Conservation (phyloP, 2,797 vertebrate species). For the Onychomys leucogaster region DNA sequence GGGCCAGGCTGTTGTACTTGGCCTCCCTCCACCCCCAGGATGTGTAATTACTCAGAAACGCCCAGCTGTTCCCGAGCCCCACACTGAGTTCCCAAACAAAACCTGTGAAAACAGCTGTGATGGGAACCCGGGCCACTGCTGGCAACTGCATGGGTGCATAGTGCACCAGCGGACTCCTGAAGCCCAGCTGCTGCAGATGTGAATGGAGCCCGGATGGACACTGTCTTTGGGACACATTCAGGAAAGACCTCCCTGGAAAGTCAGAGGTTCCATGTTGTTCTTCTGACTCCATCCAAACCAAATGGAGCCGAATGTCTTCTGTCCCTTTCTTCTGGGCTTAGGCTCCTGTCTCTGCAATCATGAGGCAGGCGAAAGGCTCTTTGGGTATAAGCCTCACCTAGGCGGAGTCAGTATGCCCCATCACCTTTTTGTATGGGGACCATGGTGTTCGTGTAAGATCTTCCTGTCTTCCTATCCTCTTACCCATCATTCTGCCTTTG, state of each 20-base stretch:
- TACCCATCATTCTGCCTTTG: not conserved
- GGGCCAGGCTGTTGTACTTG: slow-evolving; percentile 75
- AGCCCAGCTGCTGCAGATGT: slow-evolving; percentile 54
- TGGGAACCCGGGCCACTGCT: slow-evolving; percentile 70
- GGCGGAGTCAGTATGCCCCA: not conserved
- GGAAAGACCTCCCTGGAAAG: slow-evolving; percentile 62
- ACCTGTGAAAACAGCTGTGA: slow-evolving; percentile 79
- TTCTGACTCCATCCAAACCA: slow-evolving; percentile 66
- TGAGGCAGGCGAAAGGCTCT: not conserved
- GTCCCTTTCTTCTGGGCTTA: not conserved
- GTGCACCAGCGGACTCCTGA: slow-evolving; percentile 31
- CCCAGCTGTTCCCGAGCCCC: slow-evolving; percentile 77
- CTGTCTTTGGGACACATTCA: slow-evolving; percentile 58
- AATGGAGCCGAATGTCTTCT: slow-evolving; percentile 47
- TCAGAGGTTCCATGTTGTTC: not conserved
- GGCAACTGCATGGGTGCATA: not conserved
- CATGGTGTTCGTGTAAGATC: not conserved
- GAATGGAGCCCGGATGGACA: not conserved
- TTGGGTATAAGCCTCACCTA: not conserved
- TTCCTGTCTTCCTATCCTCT: not conserved
- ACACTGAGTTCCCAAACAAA: slow-evolving; percentile 83
- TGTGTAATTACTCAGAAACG: slow-evolving; percentile 78
- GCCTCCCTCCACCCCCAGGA: slow-evolving; percentile 73
- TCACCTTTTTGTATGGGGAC: not conserved
- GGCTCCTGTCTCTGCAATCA: not conserved